phyloP scores from a whole-genome alignment of 2,113 vertebrate genomes.

The Paramormyrops kingsleyae region DNA sequence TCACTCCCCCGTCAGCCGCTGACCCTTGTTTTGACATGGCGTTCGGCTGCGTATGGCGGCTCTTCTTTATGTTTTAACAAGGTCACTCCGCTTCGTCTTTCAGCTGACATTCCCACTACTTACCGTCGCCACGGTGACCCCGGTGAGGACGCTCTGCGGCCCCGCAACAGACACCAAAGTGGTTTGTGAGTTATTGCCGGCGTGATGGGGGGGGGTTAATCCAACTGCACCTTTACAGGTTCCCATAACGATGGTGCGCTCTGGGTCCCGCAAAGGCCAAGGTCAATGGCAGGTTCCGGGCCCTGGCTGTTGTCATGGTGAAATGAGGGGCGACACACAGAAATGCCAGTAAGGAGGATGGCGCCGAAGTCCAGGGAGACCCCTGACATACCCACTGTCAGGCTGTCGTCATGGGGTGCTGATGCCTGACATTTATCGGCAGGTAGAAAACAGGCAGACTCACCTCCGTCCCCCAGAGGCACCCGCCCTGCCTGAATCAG shows the following conservation, averaged over 20 bases:
- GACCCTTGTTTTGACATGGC: background rate
- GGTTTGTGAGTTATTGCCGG: slow-evolving; percentile 49
- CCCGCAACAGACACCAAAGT: slow-evolving; percentile 45
- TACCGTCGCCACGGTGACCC: slow-evolving; percentile 47
- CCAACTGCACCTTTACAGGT: slow-evolving; percentile 34
- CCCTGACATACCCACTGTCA: background rate
- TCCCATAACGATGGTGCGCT: slow-evolving; percentile 18
- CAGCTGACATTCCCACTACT: slow-evolving; percentile 52
- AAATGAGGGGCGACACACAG: background rate
- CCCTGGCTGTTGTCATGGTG: slow-evolving; percentile 19
- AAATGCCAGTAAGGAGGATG: background rate
- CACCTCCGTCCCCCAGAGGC: background rate
- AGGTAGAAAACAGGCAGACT: background rate
- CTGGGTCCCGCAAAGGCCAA: slow-evolving; percentile 18
- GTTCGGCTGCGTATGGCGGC: too few relatives aligned
- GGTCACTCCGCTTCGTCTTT: slow-evolving; percentile 43
- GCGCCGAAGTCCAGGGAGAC: background rate
- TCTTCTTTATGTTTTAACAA: background rate
- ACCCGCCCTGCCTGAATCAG: background rate
- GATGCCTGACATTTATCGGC: background rate
- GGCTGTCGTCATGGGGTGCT: background rate
- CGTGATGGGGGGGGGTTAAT: slow-evolving; percentile 28
- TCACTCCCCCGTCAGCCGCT: background rate
- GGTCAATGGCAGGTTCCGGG: slow-evolving; percentile 26
- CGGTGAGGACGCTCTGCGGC: slow-evolving; percentile 46